Base-by-base conservation (phyloP, 2,113 vertebrate species). In the Callocephalon fimbriatum region DNA sequence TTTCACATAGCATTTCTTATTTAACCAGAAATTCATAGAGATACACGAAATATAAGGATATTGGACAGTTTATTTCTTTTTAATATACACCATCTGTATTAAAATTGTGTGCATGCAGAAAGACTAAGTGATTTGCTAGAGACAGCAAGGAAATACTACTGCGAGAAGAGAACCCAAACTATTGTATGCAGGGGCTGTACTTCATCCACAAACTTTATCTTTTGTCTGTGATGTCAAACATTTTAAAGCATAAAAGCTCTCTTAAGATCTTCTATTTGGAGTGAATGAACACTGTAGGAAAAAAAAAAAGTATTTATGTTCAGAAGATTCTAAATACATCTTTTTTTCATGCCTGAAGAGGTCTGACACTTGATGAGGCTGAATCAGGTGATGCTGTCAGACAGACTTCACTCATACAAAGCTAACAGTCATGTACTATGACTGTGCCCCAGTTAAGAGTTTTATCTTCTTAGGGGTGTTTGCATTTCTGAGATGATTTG, bases 341-440 rank as follows among this genome's bases (percentile, higher is more conserved):
- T 35, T 68, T 72, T 71, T 76, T 19, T 70, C 45, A 18, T 83
- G 82, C 75, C 86, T 86, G 79, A 86, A 71, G 63, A 86, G 50
- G 15, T 50, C 40, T 85, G 95, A 76, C 95, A 86, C 63, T 27
- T 58, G 75, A 48, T 92, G 32, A 80, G 48, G 53, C 67, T 76
- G 67, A 37, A 73, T 32, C 31, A 74, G 91, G 72, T 3, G 5
- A 70, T 32, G 79, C 88, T 96, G 81, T 93, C 86, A 76, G 78
- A 56, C 87, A 95, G 77, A 82, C 92, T 76, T 90, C 88, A 65
- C 67, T 86, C 84, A 18, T 0, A 44, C 35, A 58, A 35, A 50
- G 62, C 15, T 47, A 68, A 15, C 42, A 59, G 20, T 20, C 88
- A 20, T 11, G 85, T 14, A 2, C 62, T 25, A 5, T 12, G 29